Conservation (phyloP, 2,888 invertebrate species). For the Pollenia amentaria region DNA sequence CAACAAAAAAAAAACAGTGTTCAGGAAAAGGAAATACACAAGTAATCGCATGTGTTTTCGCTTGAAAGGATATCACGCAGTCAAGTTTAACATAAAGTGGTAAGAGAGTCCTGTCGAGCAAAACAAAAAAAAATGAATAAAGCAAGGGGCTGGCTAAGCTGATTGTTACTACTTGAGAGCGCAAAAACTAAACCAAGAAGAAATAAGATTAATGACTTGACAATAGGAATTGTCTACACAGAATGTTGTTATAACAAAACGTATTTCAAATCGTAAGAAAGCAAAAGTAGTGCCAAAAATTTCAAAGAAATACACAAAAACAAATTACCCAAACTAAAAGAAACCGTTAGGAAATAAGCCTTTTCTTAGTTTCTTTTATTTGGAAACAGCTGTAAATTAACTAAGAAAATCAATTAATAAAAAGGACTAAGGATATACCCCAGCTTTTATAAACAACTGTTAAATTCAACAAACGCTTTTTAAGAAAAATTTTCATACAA, state of each 20-base stretch:
- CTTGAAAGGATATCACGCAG: conserved; percentile 82
- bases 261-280: conserved; percentile 46
- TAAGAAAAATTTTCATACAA: too few species aligned
- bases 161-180: conserved; percentile 68
- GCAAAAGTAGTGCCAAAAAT: conserved; percentile 65
- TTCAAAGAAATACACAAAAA: conserved; percentile 16
- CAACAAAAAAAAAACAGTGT: conserved; percentile 46
- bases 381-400: background rate
- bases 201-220: conserved; percentile 83
- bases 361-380: background rate
- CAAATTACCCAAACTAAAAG: background rate
- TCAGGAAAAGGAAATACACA: conserved; percentile 82
- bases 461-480: too few species aligned
- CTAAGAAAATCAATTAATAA: background rate
- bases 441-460: too few species aligned
- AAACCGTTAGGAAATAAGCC: conserved; percentile 41
- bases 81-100: conserved; percentile 62
- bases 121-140: background rate
- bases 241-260: conserved; percentile 38
- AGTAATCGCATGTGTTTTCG: conserved; percentile 84
- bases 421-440: background rate
- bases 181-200: conserved; percentile 73
- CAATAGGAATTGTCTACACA: conserved; percentile 74
- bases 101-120: conserved; percentile 43
- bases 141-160: conserved; percentile 59